These are phyloP conservation scores for Ispidina picta DNA, from an alignment of 2,797 vertebrate species.

Conservation along the genomic window DNA sequence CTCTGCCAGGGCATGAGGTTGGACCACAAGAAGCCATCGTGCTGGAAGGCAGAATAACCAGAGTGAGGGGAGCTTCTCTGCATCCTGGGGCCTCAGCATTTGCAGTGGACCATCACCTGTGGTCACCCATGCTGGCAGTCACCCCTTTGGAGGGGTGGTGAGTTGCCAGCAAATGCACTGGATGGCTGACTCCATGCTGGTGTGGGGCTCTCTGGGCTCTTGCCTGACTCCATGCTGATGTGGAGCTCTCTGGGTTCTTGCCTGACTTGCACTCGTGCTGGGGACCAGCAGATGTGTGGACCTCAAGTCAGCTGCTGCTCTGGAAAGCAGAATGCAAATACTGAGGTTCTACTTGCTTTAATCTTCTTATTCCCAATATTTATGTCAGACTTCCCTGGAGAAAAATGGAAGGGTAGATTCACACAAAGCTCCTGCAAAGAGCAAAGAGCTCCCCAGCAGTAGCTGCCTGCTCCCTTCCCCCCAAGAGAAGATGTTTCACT, in stretches of 20 bases:
- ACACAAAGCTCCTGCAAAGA: neutral
- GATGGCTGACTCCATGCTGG: neutral
- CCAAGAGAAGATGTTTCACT: neutral
- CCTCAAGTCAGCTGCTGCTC: neutral
- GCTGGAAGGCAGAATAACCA: neutral
- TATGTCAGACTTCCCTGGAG: neutral
- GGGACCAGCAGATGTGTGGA: neutral
- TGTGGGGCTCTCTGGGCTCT: neutral
- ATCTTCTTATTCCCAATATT: neutral
- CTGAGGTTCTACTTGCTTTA: neutral
- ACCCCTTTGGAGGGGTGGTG: neutral
- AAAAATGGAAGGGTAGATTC: neutral
- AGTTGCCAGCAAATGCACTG: neutral
- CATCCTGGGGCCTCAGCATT: neutral
- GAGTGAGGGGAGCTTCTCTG: neutral
- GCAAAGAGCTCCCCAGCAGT: neutral
- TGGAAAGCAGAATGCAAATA: neutral
- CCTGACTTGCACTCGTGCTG: neutral
- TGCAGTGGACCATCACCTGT: fast-evolving
- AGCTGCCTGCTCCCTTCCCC: neutral
- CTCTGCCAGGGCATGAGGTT: neutral
- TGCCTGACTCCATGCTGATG: neutral
- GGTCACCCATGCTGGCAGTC: neutral
- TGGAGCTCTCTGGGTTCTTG: neutral
- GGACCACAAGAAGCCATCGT: neutral